Base-by-base conservation (phyloP, 2,888 invertebrate genomes). In the Leptinotarsa juncta region DNA sequence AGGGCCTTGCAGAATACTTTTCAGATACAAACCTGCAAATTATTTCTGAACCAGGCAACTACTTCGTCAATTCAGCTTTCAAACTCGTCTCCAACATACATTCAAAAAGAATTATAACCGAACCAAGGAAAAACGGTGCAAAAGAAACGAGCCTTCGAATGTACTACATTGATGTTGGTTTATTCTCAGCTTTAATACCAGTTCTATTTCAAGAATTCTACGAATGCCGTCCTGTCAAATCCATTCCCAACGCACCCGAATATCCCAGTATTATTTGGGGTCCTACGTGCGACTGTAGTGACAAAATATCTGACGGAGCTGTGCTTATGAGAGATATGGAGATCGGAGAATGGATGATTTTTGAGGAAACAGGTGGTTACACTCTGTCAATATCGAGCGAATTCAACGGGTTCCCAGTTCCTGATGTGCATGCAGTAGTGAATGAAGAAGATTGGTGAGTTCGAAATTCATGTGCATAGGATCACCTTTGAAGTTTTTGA, bases 291-390 rank as follows among this genome's bases (percentile, higher is more conserved):
- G 92, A 92, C 83, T 89, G 90, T 18, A 84, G 90, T 65, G 93
- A 93, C 82, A 88, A 90, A 81, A 83, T 90, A 75, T 83, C 90
- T 10, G 65, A 74, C 79, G 84, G 89, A 73, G 78, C 87, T 72
- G 87, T 87, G 72, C 78, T 85, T 57, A 86, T 93, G 79, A 91
- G 91, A 1, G 88, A 89, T 82, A 86, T 92, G 83, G 83, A 68
- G 32, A 70, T 75, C 49, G 77, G 77, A 14, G 91, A 92, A 79
- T 93, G 92, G 92, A 79, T 93, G 60, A 85, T 89, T 77, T 93
- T 92, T 88, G 84, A 86, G 51, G 89, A 92, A 81, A 91, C 92
- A 91, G 93, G 93, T 14, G 92, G 92, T 48, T 91, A 91, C 84
- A 90, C 91, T 7, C 84, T 90, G 75, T 88, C 84, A 4, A 51